These are phyloP conservation scores for Tapirus indicus DNA, from an alignment of 2,797 vertebrate genomes.

Conservation along the genomic window DNA sequence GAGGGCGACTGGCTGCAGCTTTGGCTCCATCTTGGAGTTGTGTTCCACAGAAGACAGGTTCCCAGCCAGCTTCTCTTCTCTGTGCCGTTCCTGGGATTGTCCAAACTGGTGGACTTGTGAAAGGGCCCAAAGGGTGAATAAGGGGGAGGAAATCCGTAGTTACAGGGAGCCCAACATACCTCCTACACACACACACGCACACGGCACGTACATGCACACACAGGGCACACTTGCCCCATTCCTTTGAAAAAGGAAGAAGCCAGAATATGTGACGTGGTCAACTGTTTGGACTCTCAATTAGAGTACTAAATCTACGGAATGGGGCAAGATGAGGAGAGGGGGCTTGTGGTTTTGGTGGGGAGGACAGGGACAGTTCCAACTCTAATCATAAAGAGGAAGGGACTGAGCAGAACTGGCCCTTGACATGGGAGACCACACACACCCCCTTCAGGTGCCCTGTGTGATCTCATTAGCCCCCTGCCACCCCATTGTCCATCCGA, in stretches of 20 bases:
- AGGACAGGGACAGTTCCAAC: no score
- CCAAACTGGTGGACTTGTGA: not conserved
- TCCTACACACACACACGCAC: not conserved
- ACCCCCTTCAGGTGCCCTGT: not conserved
- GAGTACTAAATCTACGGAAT: not conserved
- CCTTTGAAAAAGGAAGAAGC: slow-evolving; percentile 43
- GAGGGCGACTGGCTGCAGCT: not conserved
- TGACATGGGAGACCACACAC: not conserved
- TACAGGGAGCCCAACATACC: not conserved
- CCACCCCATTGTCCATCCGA: not conserved
- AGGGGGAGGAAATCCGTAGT: not conserved
- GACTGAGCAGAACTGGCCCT: not conserved
- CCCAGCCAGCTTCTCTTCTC: not conserved
- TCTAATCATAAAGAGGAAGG: not conserved
- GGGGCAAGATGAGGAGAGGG: not conserved
- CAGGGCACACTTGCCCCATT: not conserved
- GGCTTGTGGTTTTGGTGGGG: not conserved
- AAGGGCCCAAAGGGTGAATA: not conserved
- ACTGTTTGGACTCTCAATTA: not conserved
- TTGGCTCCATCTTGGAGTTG: not conserved
- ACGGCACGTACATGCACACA: not conserved
- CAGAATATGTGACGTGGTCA: not conserved
- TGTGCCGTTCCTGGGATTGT: not conserved
- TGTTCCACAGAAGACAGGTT: not conserved
- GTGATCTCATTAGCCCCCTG: not conserved